Conservation (phyloP, 2,113 vertebrate species). For the Cacatua alba region DNA sequence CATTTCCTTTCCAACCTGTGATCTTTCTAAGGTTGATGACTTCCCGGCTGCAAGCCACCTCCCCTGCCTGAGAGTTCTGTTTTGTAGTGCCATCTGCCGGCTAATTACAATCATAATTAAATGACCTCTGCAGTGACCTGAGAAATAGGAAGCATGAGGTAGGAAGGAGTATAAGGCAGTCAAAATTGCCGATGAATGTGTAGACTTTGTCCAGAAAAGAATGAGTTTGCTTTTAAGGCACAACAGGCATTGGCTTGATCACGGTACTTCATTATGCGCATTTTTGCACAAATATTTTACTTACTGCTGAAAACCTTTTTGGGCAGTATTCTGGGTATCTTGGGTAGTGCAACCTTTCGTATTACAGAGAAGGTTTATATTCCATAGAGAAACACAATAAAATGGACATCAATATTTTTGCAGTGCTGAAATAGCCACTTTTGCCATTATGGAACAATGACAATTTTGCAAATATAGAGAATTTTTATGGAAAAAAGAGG, state of each 20-base stretch:
- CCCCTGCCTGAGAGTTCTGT: background rate
- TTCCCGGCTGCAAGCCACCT: background rate
- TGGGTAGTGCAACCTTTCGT: rapidly evolving
- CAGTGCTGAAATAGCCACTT: background rate
- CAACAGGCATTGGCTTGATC: background rate
- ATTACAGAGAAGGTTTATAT: background rate
- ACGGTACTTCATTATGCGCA: background rate
- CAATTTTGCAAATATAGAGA: background rate
- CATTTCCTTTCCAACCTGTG: background rate
- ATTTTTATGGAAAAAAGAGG: background rate
- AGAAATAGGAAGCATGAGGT: background rate
- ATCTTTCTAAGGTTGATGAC: background rate
- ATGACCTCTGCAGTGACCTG: background rate
- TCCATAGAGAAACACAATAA: background rate
- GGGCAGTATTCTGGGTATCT: background rate
- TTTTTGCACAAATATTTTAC: background rate
- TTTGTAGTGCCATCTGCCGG: conserved; percentile 33
- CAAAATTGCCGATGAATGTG: background rate
- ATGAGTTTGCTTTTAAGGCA: background rate
- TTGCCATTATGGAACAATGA: background rate
- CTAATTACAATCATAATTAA: background rate
- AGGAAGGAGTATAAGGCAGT: background rate
- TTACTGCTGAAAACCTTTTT: background rate
- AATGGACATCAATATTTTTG: background rate
- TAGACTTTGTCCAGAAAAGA: background rate